A percentile compares a stretch with the other conserved stretches of the same genome.
These are phyloP conservation scores for Anolis sagrei DNA, from an alignment of 2,113 vertebrate species.

Conservation along the genomic window DNA sequence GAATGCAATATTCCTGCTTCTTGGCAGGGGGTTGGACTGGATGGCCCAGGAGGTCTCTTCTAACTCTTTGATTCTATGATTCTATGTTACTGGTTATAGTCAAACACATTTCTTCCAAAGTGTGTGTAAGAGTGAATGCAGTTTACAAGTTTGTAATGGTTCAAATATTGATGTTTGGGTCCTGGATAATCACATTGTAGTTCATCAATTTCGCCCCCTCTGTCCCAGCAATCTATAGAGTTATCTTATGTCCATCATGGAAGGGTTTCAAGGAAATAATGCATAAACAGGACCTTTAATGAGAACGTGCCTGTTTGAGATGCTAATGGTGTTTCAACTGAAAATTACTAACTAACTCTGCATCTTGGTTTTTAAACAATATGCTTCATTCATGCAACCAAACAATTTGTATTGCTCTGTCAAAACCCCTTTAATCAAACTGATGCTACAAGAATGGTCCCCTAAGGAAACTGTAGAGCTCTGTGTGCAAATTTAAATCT, in stretches of 20 bases:
- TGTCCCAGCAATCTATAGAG: no score
- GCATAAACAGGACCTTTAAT: neutral
- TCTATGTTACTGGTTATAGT: no score
- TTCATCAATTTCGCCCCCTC: no score
- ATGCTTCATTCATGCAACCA: conserved; percentile 31
- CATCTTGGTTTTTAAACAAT: conserved; percentile 22
- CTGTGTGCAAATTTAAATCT: conserved; percentile 52
- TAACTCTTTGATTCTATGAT: no score
- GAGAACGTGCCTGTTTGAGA: neutral
- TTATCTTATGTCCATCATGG: neutral
- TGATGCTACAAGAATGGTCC: conserved; percentile 33
- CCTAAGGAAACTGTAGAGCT: neutral
- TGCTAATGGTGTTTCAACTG: neutral
- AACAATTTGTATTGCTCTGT: conserved; percentile 40
- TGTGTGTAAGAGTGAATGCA: neutral
- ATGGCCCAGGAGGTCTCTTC: no score
- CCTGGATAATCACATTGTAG: neutral
- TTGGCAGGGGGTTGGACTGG: no score
- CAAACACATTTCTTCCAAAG: no score
- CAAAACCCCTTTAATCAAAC: conserved; percentile 59
- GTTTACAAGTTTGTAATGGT: neutral
- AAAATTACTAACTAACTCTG: neutral
- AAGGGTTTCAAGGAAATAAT: neutral
- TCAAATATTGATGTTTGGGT: neutral
- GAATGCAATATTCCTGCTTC: no score